Evolutionary conservation across 2,888 invertebrate species (phyloP).

Genomic region (Campoplex nolae): DNA sequence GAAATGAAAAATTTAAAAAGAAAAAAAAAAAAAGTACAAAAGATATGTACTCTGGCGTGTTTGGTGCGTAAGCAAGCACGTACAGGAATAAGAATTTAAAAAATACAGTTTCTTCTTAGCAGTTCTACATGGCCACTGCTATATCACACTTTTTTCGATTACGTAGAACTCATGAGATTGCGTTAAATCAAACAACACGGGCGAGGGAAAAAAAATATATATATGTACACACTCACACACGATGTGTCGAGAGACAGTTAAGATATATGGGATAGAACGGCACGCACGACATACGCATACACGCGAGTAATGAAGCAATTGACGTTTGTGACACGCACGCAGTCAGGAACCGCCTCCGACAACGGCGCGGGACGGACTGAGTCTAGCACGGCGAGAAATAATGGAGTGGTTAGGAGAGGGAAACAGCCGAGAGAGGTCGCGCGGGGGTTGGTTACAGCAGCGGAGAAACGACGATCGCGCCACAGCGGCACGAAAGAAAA

Average conservation of each 20-base stretch:
- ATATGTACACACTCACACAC: constrained; percentile 1
- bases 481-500: constrained; percentile 53
- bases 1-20: neutral
- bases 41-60: neutral
- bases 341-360: constrained; percentile 72
- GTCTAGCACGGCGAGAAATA: constrained; percentile 54
- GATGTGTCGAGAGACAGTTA: constrained; percentile 1
- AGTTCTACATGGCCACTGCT: constrained; percentile 36
- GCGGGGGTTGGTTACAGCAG: constrained; percentile 57
- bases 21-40: neutral
- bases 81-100: constrained; percentile 2
- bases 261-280: constrained; percentile 37
- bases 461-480: constrained; percentile 34
- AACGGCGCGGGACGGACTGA: constrained; percentile 79
- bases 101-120: constrained; percentile 15
- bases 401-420: constrained; percentile 27
- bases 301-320: constrained; percentile 45
- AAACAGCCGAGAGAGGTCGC: constrained; percentile 30
- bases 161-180: constrained; percentile 30
- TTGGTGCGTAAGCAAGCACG: constrained; percentile 13
- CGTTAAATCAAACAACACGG: constrained; percentile 16
- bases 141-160: constrained; percentile 16
- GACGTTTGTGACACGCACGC: constrained; percentile 62
- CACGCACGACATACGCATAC: constrained; percentile 59
- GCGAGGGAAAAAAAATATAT: neutral